phyloP scores from a whole-genome alignment of 2,113 vertebrate genomes.

The Bambusicola thoracicus region DNA sequence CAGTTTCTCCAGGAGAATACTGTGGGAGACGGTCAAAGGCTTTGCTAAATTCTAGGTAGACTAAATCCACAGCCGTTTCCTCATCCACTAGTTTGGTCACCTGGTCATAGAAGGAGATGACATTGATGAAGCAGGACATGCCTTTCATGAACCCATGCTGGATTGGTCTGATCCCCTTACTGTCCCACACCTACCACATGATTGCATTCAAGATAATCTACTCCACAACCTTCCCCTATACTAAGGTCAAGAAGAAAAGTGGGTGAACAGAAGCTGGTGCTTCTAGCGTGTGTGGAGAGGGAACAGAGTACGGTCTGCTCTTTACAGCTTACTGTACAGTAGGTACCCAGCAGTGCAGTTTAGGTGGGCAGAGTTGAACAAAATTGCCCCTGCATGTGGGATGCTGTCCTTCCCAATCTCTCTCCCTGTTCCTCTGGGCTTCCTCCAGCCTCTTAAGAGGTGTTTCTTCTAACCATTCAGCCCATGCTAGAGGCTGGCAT shows the following conservation, averaged over 20 bases:
- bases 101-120: not conserved
- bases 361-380: not conserved
- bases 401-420: not conserved
- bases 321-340: not conserved
- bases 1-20: not conserved
- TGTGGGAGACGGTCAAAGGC: not conserved
- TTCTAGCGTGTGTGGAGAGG: not conserved
- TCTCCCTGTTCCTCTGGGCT: not conserved
- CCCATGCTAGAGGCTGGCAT: not conserved
- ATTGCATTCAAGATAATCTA: not conserved
- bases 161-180: not conserved
- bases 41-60: not conserved
- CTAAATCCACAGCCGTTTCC: not conserved
- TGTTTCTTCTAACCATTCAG: not conserved
- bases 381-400: not conserved
- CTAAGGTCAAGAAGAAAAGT: not conserved
- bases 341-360: not conserved
- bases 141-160: not conserved
- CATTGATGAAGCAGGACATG: not conserved
- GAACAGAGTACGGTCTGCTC: not conserved
- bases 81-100: not conserved
- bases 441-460: not conserved
- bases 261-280: not conserved
- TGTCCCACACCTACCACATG: not conserved
- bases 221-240: not conserved